Percentiles rank a stretch among this genome's conserved stretches.
phyloP scores from a whole-genome alignment of 2,797 vertebrate genomes.

The Parauchenoglanis ngamensis region DNA sequence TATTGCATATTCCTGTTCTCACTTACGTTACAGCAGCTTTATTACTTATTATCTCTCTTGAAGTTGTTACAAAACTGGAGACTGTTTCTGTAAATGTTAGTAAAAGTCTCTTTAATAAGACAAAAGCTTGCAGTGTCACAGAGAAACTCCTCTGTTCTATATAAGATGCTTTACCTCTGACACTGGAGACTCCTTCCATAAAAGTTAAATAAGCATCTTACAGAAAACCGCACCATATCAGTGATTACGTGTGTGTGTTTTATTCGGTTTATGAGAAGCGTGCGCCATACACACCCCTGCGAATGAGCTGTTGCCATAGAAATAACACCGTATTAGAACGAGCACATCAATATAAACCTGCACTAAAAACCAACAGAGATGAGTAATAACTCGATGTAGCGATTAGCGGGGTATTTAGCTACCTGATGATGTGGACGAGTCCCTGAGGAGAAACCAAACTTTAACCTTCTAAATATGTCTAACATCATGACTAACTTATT shows the following conservation, averaged over 20 bases:
- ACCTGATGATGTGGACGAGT: too few relatives aligned
- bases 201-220: too few relatives aligned
- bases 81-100: background rate
- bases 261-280: background rate
- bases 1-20: background rate
- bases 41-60: background rate
- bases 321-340: background rate
- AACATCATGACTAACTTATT: background rate
- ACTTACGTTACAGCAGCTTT: background rate
- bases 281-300: background rate
- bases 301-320: background rate
- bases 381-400: too few relatives aligned
- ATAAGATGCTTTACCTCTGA: too few relatives aligned
- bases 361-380: too few relatives aligned
- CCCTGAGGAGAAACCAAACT: too few relatives aligned
- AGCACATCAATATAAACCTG: background rate
- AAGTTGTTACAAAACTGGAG: background rate
- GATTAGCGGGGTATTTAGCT: too few relatives aligned
- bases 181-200: too few relatives aligned
- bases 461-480: background rate
- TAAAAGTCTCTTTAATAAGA: background rate
- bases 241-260: background rate
- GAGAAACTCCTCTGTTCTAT: background rate
- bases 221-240: too few relatives aligned
- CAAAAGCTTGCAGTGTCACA: too few relatives aligned